Conservation (phyloP, 2,888 invertebrate genomes). For the Sminthurides aquaticus region DNA sequence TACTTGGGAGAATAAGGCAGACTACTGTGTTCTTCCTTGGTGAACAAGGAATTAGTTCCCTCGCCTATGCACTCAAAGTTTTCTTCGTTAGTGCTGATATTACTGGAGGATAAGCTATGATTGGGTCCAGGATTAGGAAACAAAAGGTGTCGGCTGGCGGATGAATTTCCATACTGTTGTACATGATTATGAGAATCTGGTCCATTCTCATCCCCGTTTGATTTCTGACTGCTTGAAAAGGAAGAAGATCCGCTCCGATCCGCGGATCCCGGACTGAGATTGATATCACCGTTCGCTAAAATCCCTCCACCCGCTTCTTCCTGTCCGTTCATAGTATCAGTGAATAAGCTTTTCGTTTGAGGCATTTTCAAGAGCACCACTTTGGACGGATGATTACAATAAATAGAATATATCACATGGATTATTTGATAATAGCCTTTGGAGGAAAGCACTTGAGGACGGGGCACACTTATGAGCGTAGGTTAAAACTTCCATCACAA, state of each 20-base stretch:
- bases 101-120: slow-evolving; percentile 19
- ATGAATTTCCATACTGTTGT: neutral
- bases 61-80: slow-evolving; percentile 75
- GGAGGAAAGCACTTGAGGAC: too few relatives aligned
- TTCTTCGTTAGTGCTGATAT: slow-evolving; percentile 49
- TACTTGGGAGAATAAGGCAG: slow-evolving; percentile 16
- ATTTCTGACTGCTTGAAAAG: neutral
- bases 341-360: neutral
- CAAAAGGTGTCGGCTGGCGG: neutral
- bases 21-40: slow-evolving; percentile 28
- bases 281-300: neutral
- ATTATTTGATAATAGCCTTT: too few relatives aligned
- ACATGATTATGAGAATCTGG: neutral
- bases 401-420: too few relatives aligned
- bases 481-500: too few relatives aligned
- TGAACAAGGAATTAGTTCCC: slow-evolving; percentile 51
- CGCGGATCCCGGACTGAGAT: neutral
- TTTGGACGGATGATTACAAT: too few relatives aligned
- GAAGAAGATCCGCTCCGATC: neutral
- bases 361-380: neutral
- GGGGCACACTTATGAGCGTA: too few relatives aligned
- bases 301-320: neutral
- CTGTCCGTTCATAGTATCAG: neutral
- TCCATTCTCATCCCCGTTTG: neutral
- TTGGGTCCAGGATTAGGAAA: neutral